Conservation (phyloP, 2,113 vertebrate genomes). For the Tetraodon nigroviridis region DNA sequence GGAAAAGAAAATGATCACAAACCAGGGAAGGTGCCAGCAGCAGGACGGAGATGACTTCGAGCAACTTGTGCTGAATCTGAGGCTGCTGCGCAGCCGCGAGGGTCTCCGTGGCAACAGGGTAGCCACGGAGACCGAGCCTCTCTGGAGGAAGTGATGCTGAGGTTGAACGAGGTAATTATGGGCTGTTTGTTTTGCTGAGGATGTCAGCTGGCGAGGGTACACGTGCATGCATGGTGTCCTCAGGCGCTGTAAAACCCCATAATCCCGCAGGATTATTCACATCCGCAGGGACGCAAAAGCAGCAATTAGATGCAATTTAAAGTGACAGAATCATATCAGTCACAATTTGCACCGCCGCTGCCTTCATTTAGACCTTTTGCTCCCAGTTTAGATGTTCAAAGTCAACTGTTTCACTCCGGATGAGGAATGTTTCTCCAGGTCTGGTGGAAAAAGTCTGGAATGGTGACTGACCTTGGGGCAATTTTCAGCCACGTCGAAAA, state of each 20-base stretch:
- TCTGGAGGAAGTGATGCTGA: slow-evolving; percentile 51
- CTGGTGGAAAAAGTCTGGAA: too few species aligned
- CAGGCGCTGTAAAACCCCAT: neutral
- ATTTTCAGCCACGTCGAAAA: too few species aligned
- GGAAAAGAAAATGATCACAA: too few species aligned
- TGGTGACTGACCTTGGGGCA: too few species aligned
- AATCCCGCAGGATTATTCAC: too few species aligned
- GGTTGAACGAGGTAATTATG: slow-evolving; percentile 52
- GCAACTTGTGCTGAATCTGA: too few species aligned
- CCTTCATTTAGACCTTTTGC: slow-evolving; percentile 17
- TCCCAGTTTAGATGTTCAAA: too few species aligned
- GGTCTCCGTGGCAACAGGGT: slow-evolving; percentile 70
- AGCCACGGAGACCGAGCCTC: slow-evolving; percentile 55
- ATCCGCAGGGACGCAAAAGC: slow-evolving; percentile 24
- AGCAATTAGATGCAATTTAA: slow-evolving; percentile 38
- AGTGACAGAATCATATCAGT: slow-evolving; percentile 39
- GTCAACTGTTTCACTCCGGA: too few species aligned
- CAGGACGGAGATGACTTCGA: too few species aligned
- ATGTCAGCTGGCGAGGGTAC: slow-evolving; percentile 35
- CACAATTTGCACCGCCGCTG: too few species aligned
- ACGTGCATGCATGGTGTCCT: slow-evolving; percentile 6
- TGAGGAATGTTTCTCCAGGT: too few species aligned
- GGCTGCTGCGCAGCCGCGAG: neutral
- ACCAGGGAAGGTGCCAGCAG: too few species aligned
- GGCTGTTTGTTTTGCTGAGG: slow-evolving; percentile 51